Percentiles rank a stretch among this genome's conserved stretches.
phyloP scores from a whole-genome alignment of 2,797 vertebrate species.

The Diglossa cyanea region DNA sequence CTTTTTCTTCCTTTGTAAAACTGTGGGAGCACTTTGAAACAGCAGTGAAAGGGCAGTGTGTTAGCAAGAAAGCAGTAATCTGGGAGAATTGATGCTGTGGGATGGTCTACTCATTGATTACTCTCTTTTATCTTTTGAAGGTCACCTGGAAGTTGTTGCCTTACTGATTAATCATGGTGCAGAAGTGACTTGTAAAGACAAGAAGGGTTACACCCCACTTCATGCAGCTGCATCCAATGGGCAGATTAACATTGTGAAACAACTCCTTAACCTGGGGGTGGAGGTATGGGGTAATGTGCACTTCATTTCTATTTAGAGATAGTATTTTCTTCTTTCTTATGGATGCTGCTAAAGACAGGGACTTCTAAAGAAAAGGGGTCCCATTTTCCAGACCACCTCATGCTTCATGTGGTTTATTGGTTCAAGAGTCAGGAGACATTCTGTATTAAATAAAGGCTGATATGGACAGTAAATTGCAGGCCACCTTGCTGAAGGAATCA shows the following conservation, averaged over 20 bases:
- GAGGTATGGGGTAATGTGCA: conserved; percentile 78
- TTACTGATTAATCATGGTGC: conserved; percentile 92
- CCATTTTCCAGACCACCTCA: not conserved
- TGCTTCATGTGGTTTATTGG: not conserved
- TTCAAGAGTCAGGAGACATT: not conserved
- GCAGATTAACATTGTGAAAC: conserved; percentile 91
- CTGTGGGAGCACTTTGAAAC: not conserved
- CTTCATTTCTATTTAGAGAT: not conserved
- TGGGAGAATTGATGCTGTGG: not conserved
- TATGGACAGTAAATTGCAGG: not conserved
- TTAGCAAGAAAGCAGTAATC: not conserved
- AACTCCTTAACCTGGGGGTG: conserved; percentile 91
- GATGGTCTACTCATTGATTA: not conserved
- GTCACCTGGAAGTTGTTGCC: conserved; percentile 92
- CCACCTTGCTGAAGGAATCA: not conserved
- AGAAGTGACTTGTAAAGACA: conserved; percentile 94
- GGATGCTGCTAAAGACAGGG: not conserved
- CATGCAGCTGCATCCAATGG: conserved; percentile 94
- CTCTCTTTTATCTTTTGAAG: conserved; percentile 64
- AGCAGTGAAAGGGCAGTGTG: not conserved
- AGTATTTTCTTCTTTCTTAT: not conserved
- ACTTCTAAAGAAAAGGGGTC: not conserved
- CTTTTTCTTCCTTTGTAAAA: not conserved
- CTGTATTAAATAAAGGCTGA: not conserved
- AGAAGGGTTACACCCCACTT: conserved; percentile 94